Conservation (phyloP, 2,113 vertebrate species). For the Cyprinodon tularosa region DNA sequence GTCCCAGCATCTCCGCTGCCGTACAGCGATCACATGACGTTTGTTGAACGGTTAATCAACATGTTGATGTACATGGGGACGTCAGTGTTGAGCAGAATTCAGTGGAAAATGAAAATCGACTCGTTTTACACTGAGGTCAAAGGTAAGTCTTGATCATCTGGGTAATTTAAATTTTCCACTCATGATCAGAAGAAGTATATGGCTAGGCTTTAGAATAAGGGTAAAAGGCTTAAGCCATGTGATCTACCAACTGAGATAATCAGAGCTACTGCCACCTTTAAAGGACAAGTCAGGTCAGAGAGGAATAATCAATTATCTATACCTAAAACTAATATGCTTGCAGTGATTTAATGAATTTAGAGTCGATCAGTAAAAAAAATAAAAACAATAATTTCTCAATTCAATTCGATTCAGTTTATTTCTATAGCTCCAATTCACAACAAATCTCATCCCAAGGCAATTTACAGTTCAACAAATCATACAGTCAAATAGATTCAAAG, state of each 20-base stretch:
- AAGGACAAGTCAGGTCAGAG: neutral
- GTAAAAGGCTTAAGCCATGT: neutral
- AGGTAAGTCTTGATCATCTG: constrained; percentile 14
- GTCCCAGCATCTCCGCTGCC: constrained; percentile 20
- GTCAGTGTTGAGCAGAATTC: neutral
- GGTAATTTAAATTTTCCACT: neutral
- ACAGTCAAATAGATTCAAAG: too few relatives aligned
- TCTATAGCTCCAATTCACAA: too few relatives aligned
- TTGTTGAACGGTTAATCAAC: constrained; percentile 33
- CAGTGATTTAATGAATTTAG: too few relatives aligned
- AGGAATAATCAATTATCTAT: too few relatives aligned
- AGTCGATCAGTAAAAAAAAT: too few relatives aligned
- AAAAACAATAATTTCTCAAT: too few relatives aligned
- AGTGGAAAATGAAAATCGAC: constrained; percentile 8
- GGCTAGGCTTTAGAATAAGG: neutral
- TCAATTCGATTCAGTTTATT: too few relatives aligned
- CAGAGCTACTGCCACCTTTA: neutral
- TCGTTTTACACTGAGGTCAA: constrained; percentile 40
- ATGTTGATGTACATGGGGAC: neutral
- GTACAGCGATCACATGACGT: constrained; percentile 35
- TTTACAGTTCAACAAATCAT: too few relatives aligned
- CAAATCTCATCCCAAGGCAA: too few relatives aligned
- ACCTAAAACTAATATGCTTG: too few relatives aligned
- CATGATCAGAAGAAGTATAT: neutral
- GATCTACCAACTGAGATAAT: neutral